Evolutionary conservation across 2,797 vertebrate species (phyloP), one percentile per base, ranked within the genome.

Genomic region (Paratrypauchen microcephalus): DNA sequence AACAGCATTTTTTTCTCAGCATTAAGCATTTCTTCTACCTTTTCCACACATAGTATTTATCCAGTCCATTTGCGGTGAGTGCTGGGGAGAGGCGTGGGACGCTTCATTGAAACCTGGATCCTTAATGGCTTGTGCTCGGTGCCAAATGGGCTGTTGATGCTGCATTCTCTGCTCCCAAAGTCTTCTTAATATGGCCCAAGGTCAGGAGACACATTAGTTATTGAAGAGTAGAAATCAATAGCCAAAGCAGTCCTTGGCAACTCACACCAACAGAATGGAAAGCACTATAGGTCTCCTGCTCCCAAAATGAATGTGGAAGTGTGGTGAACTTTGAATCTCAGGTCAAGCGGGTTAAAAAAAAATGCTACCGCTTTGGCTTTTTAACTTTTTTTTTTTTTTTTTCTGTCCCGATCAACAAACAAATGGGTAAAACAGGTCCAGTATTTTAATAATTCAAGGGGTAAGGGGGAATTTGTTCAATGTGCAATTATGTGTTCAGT

Each of bases 201-300:
- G 85, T 90, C 83, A 83, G 73, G 66, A 82, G 76, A 79, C 45
- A 32, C 86, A 89, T 91, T 85, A 80, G 75, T 79, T 86, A 88
- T 82, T 82, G 79, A 79, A 62, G 79, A 86, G 80, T 69, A 77
- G 71, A 87, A 87, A 91, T 92, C 79, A 77, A 90, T 91, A 87
- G 77, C 78, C 68, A 79, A 88, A 81, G 80, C 79, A 82, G 82
- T 76, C 76, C 83, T 81, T 86, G 85, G 84, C 72, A 59, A 73
- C 28, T 0, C 65, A 76, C 73, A 0, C 74, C 75, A 69, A 19
- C n/a, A 72, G 78, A 87, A 85, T 85, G 67, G 82, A 88, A 66
- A 91, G 72, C 62, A 68, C 76, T 72, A 77, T 15, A 45, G 60
- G 70, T 74, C 67, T 81, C 65, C 72, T 47, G 52, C 57, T 78